These are phyloP conservation scores for Synanthedon tipuliformis DNA, from an alignment of 2,888 invertebrate genomes.

Conservation along the genomic window DNA sequence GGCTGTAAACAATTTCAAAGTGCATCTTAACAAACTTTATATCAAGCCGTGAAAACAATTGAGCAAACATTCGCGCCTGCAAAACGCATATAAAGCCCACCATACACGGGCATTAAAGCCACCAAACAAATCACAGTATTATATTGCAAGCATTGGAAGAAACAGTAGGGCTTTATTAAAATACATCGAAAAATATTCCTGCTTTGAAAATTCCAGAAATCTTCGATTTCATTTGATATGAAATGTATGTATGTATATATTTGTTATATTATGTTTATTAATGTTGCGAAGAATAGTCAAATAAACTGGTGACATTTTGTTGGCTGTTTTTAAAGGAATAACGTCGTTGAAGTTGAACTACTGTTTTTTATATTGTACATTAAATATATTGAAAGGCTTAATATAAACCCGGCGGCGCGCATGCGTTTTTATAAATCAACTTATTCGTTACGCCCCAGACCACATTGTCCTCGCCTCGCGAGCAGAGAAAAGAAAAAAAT, in stretches of 20 bases:
- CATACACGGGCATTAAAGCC: constrained; percentile 25
- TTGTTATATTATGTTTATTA: too few relatives aligned
- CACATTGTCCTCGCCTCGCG: constrained; percentile 52
- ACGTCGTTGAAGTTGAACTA: not conserved
- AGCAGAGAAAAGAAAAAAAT: constrained; percentile 31
- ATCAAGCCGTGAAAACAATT: constrained; percentile 7
- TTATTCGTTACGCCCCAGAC: constrained; percentile 57
- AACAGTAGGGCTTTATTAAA: too few relatives aligned
- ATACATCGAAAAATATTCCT: too few relatives aligned
- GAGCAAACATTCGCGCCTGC: constrained; percentile 28
- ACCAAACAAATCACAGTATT: constrained; percentile 33
- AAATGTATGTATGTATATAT: too few relatives aligned
- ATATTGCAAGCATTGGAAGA: not conserved
- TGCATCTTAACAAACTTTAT: not conserved
- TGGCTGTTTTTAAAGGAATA: too few relatives aligned
- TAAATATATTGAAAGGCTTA: not conserved
- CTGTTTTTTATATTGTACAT: not conserved
- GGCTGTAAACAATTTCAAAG: not conserved
- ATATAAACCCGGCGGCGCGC: constrained; percentile 33
- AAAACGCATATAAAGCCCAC: constrained; percentile 23
- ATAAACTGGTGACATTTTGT: too few relatives aligned
- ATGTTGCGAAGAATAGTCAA: too few relatives aligned
- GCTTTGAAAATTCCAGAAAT: too few relatives aligned
- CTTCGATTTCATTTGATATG: too few relatives aligned
- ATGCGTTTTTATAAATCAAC: constrained; percentile 54